These are phyloP conservation scores for Nymphalis urticae DNA, from an alignment of 2,888 invertebrate species.

Conservation along the genomic window DNA sequence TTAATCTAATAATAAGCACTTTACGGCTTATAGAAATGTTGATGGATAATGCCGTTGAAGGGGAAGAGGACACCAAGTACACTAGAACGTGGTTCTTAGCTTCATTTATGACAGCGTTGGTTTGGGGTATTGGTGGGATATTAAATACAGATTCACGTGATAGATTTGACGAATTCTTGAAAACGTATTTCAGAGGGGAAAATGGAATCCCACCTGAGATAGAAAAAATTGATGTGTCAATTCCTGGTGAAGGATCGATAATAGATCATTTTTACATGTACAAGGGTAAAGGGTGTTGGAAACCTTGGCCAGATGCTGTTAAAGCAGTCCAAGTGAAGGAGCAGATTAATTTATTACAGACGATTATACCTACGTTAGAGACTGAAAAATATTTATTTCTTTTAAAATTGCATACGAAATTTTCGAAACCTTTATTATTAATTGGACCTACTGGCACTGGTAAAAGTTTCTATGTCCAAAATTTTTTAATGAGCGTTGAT, in stretches of 20 bases:
- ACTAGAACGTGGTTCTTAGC: slow-evolving; percentile 88
- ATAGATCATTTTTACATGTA: slow-evolving; percentile 92
- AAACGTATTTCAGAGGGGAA: slow-evolving; percentile 75
- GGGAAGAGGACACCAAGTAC: slow-evolving; percentile 87
- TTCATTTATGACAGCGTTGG: slow-evolving; percentile 86
- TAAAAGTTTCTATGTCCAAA: slow-evolving; percentile 90
- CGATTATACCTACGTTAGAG: slow-evolving; percentile 92
- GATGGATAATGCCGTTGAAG: slow-evolving; percentile 86
- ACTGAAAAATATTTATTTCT: slow-evolving; percentile 90
- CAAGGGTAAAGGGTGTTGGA: slow-evolving; percentile 93
- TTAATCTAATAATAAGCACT: slow-evolving; percentile 86
- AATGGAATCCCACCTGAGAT: slow-evolving; percentile 70
- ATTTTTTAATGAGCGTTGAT: slow-evolving; percentile 85
- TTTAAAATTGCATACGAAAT: slow-evolving; percentile 87
- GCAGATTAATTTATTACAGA: slow-evolving; percentile 84
- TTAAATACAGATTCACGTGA: slow-evolving; percentile 87
- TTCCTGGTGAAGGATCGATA: slow-evolving; percentile 89
- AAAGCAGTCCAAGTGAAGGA: slow-evolving; percentile 79
- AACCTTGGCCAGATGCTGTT: slow-evolving; percentile 90
- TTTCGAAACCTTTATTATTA: slow-evolving; percentile 85
- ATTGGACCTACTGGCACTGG: slow-evolving; percentile 94
- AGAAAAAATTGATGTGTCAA: slow-evolving; percentile 86
- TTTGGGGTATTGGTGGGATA: slow-evolving; percentile 94
- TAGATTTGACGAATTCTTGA: slow-evolving; percentile 84
- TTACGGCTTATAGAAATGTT: slow-evolving; percentile 89